Evolutionary conservation across 2,888 invertebrate genomes (phyloP).

Genomic region (Ceratothoa steindachneri): DNA sequence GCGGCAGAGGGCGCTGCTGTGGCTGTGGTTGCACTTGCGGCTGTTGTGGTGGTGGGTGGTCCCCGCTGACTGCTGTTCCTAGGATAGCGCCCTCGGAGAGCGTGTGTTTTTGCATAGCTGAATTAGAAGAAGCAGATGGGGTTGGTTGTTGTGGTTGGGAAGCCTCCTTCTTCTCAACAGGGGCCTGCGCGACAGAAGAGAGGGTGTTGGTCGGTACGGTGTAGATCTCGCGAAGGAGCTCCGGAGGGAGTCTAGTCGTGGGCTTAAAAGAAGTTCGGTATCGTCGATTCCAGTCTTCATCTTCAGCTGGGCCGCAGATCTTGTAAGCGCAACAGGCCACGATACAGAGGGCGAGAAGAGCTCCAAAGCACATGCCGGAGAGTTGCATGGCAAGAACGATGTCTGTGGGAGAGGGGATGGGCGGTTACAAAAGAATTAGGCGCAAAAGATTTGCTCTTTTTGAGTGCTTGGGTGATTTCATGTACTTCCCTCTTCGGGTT

Average conservation of each 20-base stretch:
- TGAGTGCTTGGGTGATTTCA: too few relatives aligned
- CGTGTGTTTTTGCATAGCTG: background rate
- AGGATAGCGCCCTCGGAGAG: background rate
- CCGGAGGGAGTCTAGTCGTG: conserved; percentile 23
- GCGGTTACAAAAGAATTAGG: background rate
- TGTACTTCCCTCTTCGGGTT: too few relatives aligned
- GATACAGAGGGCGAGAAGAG: conserved; percentile 42
- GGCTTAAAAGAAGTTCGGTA: conserved; percentile 34
- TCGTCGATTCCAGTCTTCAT: conserved; percentile 31
- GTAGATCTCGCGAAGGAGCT: conserved; percentile 31
- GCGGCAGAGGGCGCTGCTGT: conserved; percentile 12
- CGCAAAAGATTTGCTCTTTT: background rate
- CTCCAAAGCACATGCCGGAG: conserved; percentile 44
- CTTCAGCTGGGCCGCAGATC: conserved; percentile 44
- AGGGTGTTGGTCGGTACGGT: conserved; percentile 28
- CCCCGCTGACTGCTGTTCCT: background rate
- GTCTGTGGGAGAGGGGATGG: conserved; percentile 28
- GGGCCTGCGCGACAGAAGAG: conserved; percentile 9
- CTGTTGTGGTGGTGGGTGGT: conserved; percentile 2
- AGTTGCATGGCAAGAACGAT: conserved; percentile 43
- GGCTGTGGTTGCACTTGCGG: too few relatives aligned
- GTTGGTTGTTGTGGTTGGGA: background rate
- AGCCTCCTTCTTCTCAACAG: background rate
- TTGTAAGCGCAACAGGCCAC: conserved; percentile 46
- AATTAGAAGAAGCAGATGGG: background rate